Base-by-base conservation (phyloP, 1,140 invertebrate species). In the Euura saliciscinereae region DNA sequence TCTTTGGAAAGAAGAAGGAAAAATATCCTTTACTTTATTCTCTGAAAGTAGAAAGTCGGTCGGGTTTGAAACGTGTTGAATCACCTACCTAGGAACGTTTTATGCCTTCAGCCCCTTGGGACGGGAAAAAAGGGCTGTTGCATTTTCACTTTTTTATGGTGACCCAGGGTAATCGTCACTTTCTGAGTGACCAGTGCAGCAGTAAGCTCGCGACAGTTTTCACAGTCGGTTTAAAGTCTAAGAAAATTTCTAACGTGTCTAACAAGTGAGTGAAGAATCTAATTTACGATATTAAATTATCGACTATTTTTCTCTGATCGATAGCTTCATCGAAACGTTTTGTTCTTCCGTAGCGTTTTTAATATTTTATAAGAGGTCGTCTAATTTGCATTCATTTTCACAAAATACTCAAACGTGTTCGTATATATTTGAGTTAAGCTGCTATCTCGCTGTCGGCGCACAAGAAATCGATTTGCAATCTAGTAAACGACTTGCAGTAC, bases 11-110 rank as follows among this genome's bases (percentile, higher is more conserved):
- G 1, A 28, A 28, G 51, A 59, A 11, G 5, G 13, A 59, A 59
- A n/a, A 59, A 11, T 6, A 11, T 6, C 51, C 51, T 59, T 2
- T 5, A 6, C 46, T 51, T 4, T n/a, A 59, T n/a, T 4, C 51
- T n/a, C 28, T 59, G 51, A 59, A 59, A 59, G 51, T 59, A 59
- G 51, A 59, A 59, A 59, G 51, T 59, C 51, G 51, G 51, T n/a
- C 51, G 13, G 13, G 51, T 5, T 59, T 8, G 51, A 59, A 8
- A 59, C 51, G 51, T 4, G 5, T 8, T 11, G 51, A 59, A 59
- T 59, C 51, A 59, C 51, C 51, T 6, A 59, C 51, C 51, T 59
- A 59, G 8, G 8, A n/a, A 59, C 8, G 51, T 59, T 59, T 59
- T 59, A 59, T n/a, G 1, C 51, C 51, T 4, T 59, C 5, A 59